Conservation (phyloP, 2,797 vertebrate species). For the Sebastes minor region DNA sequence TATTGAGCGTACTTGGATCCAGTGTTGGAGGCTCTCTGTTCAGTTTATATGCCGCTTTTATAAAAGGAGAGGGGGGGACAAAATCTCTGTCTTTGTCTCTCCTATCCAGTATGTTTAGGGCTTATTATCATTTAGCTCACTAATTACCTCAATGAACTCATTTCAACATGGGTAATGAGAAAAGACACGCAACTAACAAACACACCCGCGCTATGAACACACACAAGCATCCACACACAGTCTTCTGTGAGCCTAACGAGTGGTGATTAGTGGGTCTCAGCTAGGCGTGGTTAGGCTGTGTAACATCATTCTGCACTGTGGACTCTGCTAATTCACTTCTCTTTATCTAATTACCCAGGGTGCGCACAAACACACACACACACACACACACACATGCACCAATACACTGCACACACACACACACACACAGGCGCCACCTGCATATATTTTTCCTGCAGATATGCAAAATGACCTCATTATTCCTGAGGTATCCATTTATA, state of each 20-base stretch:
- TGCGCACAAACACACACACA: slow-evolving; percentile 75
- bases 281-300: slow-evolving; percentile 82
- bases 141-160: slow-evolving; percentile 77
- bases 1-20: background rate
- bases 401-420: slow-evolving; percentile 13
- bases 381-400: slow-evolving; percentile 21
- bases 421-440: slow-evolving; percentile 39
- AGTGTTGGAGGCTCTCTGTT: background rate
- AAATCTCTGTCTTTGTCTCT: slow-evolving; percentile 3
- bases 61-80: background rate
- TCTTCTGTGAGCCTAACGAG: slow-evolving; percentile 84
- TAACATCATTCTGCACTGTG: slow-evolving; percentile 87
- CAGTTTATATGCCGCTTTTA: background rate
- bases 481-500: slow-evolving; percentile 56
- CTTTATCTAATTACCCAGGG: slow-evolving; percentile 92
- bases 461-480: slow-evolving; percentile 77
- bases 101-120: slow-evolving; percentile 22
- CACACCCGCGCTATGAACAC: slow-evolving; percentile 34
- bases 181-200: slow-evolving; percentile 41
- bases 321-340: slow-evolving; percentile 94
- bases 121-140: slow-evolving; percentile 60
- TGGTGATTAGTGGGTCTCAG: slow-evolving; percentile 92
- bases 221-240: slow-evolving; percentile 39
- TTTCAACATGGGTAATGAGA: slow-evolving; percentile 65
- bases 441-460: slow-evolving; percentile 61